These are phyloP conservation scores for Neogale vison DNA, from an alignment of 2,113 vertebrate species.

Conservation along the genomic window DNA sequence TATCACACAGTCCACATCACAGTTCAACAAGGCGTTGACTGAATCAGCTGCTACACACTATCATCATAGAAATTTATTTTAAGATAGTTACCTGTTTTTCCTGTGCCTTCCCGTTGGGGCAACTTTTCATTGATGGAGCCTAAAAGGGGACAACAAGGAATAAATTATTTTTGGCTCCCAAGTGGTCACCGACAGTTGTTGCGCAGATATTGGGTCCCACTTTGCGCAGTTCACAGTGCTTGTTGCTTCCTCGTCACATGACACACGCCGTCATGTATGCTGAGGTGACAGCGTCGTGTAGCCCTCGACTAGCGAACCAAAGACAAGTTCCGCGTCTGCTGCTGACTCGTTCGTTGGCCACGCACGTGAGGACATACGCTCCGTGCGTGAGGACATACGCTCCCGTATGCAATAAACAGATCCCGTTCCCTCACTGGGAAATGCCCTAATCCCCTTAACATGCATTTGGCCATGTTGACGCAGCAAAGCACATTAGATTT, in stretches of 20 bases:
- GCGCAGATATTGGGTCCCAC: accelerated
- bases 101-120: constrained; percentile 90
- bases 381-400: neutral
- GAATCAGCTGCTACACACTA: accelerated
- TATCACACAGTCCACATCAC: accelerated
- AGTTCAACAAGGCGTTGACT: accelerated
- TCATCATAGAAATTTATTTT: neutral
- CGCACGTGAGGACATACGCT: accelerated
- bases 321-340: accelerated
- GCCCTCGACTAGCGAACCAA: accelerated
- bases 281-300: accelerated
- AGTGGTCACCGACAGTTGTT: accelerated
- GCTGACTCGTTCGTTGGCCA: accelerated
- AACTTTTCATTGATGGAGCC: constrained; percentile 91
- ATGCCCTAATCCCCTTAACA: accelerated
- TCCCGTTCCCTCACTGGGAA: accelerated
- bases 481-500: no score
- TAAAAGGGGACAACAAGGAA: constrained; percentile 70
- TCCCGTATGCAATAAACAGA: accelerated
- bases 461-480: accelerated
- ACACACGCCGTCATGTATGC: accelerated
- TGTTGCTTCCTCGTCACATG: neutral
- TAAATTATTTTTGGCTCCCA: neutral
- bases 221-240: accelerated
- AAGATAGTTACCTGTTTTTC: constrained; percentile 94